Conservation (phyloP, 2,113 vertebrate genomes). For the Callionymus lyra region DNA sequence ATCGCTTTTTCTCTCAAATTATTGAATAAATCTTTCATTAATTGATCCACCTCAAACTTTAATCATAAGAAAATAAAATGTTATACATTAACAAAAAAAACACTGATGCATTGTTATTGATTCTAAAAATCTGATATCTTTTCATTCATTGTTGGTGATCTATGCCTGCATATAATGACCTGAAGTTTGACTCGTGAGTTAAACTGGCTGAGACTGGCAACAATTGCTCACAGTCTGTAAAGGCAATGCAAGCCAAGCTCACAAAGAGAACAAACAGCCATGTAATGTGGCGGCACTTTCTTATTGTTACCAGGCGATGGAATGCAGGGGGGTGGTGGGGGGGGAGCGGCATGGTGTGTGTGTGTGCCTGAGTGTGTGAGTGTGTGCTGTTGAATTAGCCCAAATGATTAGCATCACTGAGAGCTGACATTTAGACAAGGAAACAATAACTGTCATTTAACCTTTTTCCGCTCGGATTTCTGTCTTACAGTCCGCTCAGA, state of each 20-base stretch:
- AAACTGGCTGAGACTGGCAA: no score
- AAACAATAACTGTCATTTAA: conserved; percentile 69
- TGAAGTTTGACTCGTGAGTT: no score
- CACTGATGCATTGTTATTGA: no score
- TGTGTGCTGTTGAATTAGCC: conserved; percentile 63
- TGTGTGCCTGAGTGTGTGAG: conserved; percentile 6
- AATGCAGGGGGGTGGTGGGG: conserved; percentile 32
- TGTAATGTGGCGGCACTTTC: conserved; percentile 66
- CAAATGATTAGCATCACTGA: conserved; percentile 70
- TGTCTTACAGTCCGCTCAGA: no score
- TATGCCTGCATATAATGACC: no score
- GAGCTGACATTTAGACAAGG: conserved; percentile 62
- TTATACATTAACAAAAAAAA: no score
- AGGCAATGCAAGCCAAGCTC: conserved; percentile 43
- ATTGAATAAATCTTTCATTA: no score
- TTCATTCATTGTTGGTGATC: neutral
- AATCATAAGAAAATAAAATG: no score
- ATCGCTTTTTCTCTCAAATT: no score
- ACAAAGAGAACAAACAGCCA: conserved; percentile 73
- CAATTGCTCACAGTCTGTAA: conserved; percentile 22
- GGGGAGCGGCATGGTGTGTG: neutral
- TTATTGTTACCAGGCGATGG: conserved; percentile 59
- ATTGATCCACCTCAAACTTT: no score
- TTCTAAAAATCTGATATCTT: neutral
- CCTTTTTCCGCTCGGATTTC: conserved; percentile 36